A percentile compares a stretch with the other conserved stretches of the same genome.
Conservation (phyloP, 2,113 vertebrate species). For the Macaca mulatta region DNA sequence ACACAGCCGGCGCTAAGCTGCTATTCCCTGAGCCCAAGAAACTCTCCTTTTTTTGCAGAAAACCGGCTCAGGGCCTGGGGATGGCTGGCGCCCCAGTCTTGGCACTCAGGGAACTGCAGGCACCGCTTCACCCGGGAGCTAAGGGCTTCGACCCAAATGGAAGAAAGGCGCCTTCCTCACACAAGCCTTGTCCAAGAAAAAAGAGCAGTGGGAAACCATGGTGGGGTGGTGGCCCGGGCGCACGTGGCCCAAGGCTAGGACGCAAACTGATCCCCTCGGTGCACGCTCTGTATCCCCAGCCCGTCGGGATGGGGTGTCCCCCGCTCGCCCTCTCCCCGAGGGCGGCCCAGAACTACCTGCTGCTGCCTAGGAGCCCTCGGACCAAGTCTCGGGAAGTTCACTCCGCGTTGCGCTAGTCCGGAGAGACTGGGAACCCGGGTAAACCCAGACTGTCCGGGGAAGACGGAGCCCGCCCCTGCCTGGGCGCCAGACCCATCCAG, state of each 20-base stretch:
- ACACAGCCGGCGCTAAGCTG: not conserved
- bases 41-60: not conserved
- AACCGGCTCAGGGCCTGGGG: conserved; percentile 19
- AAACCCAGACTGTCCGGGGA: not conserved
- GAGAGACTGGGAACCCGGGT: not conserved
- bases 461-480: not conserved
- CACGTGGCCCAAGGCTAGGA: conserved; percentile 32
- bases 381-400: conserved; percentile 75
- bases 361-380: conserved; percentile 67
- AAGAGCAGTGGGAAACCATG: not conserved
- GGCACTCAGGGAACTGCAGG: conserved; percentile 50
- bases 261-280: not conserved
- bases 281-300: not conserved
- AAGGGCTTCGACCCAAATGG: not conserved
- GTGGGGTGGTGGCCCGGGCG: not conserved
- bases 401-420: conserved; percentile 11
- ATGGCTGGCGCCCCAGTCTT: conserved; percentile 56
- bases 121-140: not conserved
- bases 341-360: conserved; percentile 69
- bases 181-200: not conserved
- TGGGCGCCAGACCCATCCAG: not conserved
- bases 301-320: not conserved
- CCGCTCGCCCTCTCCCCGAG: not conserved
- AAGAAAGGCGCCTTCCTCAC: not conserved
- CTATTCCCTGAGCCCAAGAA: not conserved